phyloP scores from a whole-genome alignment of 2,113 vertebrate genomes.

The Okapia johnstoni region DNA sequence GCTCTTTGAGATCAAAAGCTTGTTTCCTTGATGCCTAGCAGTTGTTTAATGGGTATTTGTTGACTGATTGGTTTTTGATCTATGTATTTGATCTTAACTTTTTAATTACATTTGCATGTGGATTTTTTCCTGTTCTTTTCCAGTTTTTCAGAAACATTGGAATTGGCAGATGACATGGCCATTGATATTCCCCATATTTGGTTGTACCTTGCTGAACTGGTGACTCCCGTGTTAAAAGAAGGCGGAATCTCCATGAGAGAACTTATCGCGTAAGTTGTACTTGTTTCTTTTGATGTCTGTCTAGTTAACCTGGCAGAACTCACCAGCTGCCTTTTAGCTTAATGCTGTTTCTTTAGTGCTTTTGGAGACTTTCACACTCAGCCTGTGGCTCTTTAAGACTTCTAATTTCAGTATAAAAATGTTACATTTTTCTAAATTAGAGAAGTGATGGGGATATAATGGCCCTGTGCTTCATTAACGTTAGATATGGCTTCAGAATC shows the following conservation, averaged over 20 bases:
- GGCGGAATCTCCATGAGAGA: constrained; percentile 97
- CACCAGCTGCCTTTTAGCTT: not conserved
- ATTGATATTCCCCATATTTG: constrained; percentile 99
- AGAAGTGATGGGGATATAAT: not conserved
- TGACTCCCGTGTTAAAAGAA: constrained; percentile 93
- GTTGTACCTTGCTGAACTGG: constrained; percentile 96
- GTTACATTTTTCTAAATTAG: not conserved
- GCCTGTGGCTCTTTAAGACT: not conserved
- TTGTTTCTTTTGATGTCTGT: rapidly evolving
- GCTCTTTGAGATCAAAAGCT: not conserved
- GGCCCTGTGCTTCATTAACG: not conserved
- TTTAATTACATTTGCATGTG: constrained; percentile 24
- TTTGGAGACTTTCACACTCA: not conserved
- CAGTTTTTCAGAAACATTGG: constrained; percentile 92
- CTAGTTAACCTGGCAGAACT: not conserved
- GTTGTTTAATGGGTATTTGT: not conserved
- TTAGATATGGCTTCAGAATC: not conserved
- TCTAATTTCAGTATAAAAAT: not conserved
- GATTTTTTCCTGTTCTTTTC: not conserved
- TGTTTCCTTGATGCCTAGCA: not conserved
- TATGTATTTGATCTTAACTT: constrained; percentile 35
- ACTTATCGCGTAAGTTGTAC: constrained; percentile 87
- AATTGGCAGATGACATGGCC: constrained; percentile 97
- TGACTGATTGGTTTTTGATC: not conserved
- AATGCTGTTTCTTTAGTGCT: not conserved